These are phyloP conservation scores for Smittia sp. DNA, from an alignment of 2,888 invertebrate genomes.

Conservation along the genomic window DNA sequence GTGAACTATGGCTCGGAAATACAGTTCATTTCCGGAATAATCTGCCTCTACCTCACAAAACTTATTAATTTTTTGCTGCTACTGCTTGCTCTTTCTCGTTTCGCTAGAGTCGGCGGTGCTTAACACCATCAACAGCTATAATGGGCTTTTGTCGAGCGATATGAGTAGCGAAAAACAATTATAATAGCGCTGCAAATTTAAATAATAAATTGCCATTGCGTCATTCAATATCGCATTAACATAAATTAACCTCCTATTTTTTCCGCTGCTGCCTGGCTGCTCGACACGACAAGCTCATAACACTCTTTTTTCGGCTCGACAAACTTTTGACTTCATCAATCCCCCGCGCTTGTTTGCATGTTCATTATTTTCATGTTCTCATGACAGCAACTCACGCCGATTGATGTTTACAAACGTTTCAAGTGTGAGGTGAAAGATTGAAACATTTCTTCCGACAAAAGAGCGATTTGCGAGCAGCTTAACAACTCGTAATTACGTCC, in stretches of 20 bases:
- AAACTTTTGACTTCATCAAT: conserved; percentile 20
- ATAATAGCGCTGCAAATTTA: conserved; percentile 28
- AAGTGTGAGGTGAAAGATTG: neutral
- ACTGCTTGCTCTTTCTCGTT: neutral
- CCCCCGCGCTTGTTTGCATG: neutral
- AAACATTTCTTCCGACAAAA: neutral
- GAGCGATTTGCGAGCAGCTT: neutral
- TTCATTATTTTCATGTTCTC: neutral
- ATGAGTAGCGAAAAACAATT: conserved; percentile 18
- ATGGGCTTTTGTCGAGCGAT: neutral
- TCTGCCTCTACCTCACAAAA: conserved; percentile 9
- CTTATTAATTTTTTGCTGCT: conserved; percentile 15
- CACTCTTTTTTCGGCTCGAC: neutral
- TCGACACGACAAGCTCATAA: neutral
- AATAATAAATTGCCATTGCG: conserved; percentile 40
- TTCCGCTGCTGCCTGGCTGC: neutral
- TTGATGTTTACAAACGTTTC: neutral
- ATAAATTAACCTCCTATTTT: conserved; percentile 32
- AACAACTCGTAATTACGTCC: neutral
- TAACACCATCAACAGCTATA: conserved; percentile 20
- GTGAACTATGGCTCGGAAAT: conserved; percentile 22
- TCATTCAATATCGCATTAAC: conserved; percentile 39
- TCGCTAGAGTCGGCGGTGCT: neutral
- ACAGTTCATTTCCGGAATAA: conserved; percentile 30
- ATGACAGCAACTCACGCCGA: conserved; percentile 3